These are phyloP conservation scores for Orthonychiurus folsomi DNA, from an alignment of 2,888 invertebrate species.

Conservation along the genomic window DNA sequence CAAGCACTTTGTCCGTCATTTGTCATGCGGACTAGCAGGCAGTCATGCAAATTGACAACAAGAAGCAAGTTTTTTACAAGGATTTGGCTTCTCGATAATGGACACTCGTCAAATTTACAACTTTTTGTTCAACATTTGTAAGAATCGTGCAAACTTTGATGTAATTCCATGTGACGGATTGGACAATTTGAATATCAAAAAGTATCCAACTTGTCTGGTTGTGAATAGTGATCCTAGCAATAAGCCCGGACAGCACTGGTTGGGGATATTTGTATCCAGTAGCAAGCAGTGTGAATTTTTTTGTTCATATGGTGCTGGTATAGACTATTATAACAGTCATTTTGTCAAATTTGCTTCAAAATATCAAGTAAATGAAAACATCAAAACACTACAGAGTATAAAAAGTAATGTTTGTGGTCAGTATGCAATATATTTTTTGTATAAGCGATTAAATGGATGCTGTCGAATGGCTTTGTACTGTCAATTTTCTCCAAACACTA, in stretches of 20 bases:
- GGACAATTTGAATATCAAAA: background rate
- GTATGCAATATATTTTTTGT: constrained; percentile 13
- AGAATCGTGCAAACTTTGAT: background rate
- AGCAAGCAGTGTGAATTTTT: too few species aligned
- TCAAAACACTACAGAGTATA: too few species aligned
- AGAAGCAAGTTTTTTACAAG: too few species aligned
- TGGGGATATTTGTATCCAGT: background rate
- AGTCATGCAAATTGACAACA: too few species aligned
- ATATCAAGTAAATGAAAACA: too few species aligned
- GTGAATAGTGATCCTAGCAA: constrained; percentile 1
- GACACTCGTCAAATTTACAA: background rate
- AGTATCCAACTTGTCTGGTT: background rate
- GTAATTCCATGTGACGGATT: background rate
- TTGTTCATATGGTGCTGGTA: constrained; percentile 6
- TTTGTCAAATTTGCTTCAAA: background rate
- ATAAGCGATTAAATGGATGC: constrained; percentile 8
- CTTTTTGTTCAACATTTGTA: background rate
- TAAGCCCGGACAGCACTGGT: background rate
- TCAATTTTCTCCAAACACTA: constrained; percentile 9
- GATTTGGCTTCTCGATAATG: background rate
- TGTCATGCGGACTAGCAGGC: too few species aligned
- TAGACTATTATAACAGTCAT: background rate
- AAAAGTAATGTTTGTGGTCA: constrained; percentile 16
- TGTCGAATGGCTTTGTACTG: constrained; percentile 4
- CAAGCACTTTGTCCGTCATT: background rate